Base-by-base conservation (phyloP, 2,797 vertebrate genomes). In the Acanthopagrus latus region DNA sequence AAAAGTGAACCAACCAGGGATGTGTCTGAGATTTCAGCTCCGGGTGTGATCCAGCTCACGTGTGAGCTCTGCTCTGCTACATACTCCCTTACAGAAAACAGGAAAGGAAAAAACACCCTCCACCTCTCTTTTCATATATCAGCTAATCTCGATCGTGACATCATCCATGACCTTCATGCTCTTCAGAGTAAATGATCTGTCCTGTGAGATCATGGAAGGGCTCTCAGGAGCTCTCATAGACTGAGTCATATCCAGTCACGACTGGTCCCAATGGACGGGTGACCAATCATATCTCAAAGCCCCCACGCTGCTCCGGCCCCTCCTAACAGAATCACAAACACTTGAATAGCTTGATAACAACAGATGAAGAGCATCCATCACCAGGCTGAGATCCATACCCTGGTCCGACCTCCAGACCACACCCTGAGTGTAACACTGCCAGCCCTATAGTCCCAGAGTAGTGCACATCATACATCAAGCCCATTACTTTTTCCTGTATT, bases 151-250 rank as follows among this genome's bases (percentile, higher is more conserved):
- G 7, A 78, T 68, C 70, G 86, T 94, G 91, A 94, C 90, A 91
- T 95, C 94, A 95, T 86, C 41, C 68, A 29, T 14, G 62, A 89
- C 89, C 90, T 88, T 76, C 27, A 23, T 71, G 82, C 60, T 87
- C 83, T 90, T 84, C 55, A 63, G 66, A 84, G 90, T 89, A 88
- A 93, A 82, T 83, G 64, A 95, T 95, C 93, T 83, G 69, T 79
- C 89, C 88, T 76, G 59, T 48, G 91, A 92, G 89, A 91, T 75
- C 68, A 78, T 63, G 81, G 78, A 77, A 78, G 71, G 25, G 58
- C 84, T 82, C 88, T 33, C 11, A 66, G 79, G 79, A 75, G 76
- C 82, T 84, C 65, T 82, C 44, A 48, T 14, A 84, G 72, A 86
- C 76, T 74, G 57, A 81, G 59, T 78, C 85, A 80, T 86, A 83